phyloP scores from a whole-genome alignment of 1,140 invertebrate genomes.

The Arion vulgaris region DNA sequence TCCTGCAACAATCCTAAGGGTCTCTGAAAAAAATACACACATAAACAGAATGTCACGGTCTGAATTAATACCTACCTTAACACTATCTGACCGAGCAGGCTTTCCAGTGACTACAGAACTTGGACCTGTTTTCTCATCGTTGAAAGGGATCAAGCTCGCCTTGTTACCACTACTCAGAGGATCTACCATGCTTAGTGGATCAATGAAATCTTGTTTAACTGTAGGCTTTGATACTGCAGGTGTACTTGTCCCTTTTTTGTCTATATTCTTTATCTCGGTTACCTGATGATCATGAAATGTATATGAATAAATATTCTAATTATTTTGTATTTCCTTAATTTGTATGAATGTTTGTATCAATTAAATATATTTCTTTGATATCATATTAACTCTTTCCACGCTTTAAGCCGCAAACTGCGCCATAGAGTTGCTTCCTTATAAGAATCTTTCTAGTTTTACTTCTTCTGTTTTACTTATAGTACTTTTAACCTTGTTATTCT shows the following conservation, averaged over 20 bases:
- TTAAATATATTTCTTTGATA: no score
- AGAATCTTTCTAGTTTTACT: no score
- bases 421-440: no score
- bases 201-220: conserved; percentile 68
- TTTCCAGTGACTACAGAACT: conserved; percentile 33
- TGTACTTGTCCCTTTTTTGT: conserved; percentile 52
- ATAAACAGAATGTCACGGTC: no score
- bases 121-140: conserved; percentile 68
- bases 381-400: no score
- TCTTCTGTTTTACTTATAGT: no score
- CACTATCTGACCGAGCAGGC: conserved; percentile 26
- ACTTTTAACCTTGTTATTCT: no score
- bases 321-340: not conserved
- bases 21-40: no score
- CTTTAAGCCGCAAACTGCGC: no score
- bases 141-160: conserved; percentile 73
- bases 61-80: conserved; percentile 39
- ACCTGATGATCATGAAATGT: conserved; percentile 60
- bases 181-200: conserved; percentile 75
- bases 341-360: no score
- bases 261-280: conserved; percentile 67
- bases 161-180: conserved; percentile 64
- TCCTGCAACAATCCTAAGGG: no score
- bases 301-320: not conserved
- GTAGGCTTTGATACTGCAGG: conserved; percentile 38